phyloP scores from a whole-genome alignment of 2,797 vertebrate genomes.

The Helarctos malayanus region DNA sequence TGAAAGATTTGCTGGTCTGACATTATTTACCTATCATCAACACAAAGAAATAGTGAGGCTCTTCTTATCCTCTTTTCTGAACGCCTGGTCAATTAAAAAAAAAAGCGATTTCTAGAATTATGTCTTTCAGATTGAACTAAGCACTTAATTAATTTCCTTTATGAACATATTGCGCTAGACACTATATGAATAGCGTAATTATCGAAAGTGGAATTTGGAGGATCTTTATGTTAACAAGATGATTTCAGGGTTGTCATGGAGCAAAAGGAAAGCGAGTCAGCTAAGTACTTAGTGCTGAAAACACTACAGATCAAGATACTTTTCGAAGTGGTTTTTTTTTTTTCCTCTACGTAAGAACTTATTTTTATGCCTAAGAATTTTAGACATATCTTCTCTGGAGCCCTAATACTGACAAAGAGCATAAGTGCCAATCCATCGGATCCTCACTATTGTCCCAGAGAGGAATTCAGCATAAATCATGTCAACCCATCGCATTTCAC shows the following conservation, averaged over 20 bases:
- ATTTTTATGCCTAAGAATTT: not conserved
- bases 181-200: not conserved
- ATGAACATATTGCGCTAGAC: not conserved
- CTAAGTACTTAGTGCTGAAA: not conserved
- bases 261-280: not conserved
- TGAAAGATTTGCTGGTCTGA: not conserved
- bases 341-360: not conserved
- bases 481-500: not conserved
- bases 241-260: not conserved
- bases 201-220: not conserved
- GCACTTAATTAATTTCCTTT: slow-evolving; percentile 22
- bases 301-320: not conserved
- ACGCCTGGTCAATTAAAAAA: not conserved
- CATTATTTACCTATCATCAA: not conserved
- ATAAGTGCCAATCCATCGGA: not conserved
- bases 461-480: not conserved
- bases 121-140: slow-evolving; percentile 23
- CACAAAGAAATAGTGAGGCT: not conserved
- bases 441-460: not conserved
- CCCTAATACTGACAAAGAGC: not conserved
- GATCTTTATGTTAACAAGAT: not conserved
- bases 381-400: not conserved
- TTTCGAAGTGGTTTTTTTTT: not conserved
- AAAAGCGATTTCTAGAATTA: slow-evolving; percentile 38
- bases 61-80: not conserved